Conservation (phyloP, 2,888 invertebrate species). For the Sinohyriopsis cumingii region DNA sequence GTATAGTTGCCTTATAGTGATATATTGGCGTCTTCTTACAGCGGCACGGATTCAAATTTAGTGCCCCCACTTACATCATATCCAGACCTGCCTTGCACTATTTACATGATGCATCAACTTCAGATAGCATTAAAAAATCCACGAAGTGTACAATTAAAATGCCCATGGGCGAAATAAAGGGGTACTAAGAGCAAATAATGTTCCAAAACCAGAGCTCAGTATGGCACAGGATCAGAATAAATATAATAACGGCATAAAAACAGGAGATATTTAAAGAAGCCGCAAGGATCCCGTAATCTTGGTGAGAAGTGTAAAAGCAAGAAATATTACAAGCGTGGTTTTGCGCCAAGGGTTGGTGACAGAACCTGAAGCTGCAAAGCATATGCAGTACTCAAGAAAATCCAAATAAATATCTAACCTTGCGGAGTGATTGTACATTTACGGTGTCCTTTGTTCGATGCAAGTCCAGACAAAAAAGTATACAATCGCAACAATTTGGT, state of each 20-base stretch:
- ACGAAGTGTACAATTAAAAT: too few relatives aligned
- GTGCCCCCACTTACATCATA: too few relatives aligned
- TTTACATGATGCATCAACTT: too few relatives aligned
- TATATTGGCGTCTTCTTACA: too few relatives aligned
- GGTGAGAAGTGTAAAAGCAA: conserved; percentile 2
- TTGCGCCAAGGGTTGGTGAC: conserved; percentile 9
- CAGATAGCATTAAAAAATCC: too few relatives aligned
- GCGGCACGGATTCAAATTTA: too few relatives aligned
- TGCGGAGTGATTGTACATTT: conserved; percentile 11
- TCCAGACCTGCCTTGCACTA: too few relatives aligned
- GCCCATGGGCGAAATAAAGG: too few relatives aligned
- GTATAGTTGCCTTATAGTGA: too few relatives aligned
- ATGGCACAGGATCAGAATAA: background rate
- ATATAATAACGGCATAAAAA: background rate
- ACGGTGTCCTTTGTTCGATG: conserved; percentile 9
- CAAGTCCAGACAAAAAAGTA: conserved; percentile 22
- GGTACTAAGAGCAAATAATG: too few relatives aligned
- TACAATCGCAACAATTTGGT: conserved; percentile 14
- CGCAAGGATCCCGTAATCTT: background rate
- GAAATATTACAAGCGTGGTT: conserved; percentile 7
- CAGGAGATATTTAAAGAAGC: background rate
- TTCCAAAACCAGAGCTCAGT: too few relatives aligned
- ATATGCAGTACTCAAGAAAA: background rate
- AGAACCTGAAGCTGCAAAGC: conserved; percentile 11
- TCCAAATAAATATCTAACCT: conserved; percentile 11